These are phyloP conservation scores for Chouioia cunea DNA, from an alignment of 2,888 invertebrate genomes.

Conservation along the genomic window DNA sequence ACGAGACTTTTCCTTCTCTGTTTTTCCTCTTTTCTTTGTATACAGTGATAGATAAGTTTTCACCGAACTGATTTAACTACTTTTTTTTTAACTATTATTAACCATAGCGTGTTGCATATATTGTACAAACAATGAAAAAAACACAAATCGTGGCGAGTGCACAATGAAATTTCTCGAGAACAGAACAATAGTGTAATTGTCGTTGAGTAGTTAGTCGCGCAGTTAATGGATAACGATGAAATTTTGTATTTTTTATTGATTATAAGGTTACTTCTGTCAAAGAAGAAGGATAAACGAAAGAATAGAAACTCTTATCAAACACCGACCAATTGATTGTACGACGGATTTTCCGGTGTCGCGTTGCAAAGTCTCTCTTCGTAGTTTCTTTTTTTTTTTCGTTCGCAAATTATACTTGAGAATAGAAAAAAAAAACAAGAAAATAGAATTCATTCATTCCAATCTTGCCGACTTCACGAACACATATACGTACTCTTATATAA, in stretches of 20 bases:
- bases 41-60: slow-evolving; percentile 41
- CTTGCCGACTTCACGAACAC: slow-evolving; percentile 22
- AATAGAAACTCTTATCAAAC: slow-evolving; percentile 2
- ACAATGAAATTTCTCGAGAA: slow-evolving; percentile 18
- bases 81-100: slow-evolving; percentile 25
- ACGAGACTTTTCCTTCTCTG: slow-evolving; percentile 28
- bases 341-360: slow-evolving; percentile 45
- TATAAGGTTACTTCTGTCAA: slow-evolving; percentile 13
- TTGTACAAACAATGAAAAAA: slow-evolving; percentile 30
- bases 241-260: slow-evolving; percentile 35
- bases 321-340: slow-evolving; percentile 35
- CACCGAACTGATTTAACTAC: slow-evolving; percentile 42
- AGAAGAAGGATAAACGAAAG: slow-evolving; percentile 6
- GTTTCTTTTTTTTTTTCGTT: background rate
- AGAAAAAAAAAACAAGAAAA: background rate
- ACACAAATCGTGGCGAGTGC: slow-evolving; percentile 17
- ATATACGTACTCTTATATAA: slow-evolving; percentile 11
- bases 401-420: background rate
- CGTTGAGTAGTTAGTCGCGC: slow-evolving; percentile 35
- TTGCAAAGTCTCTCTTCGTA: slow-evolving; percentile 16
- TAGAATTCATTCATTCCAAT: slow-evolving; percentile 43
- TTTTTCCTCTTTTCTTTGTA: slow-evolving; percentile 13
- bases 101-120: slow-evolving; percentile 8
- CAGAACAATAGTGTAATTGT: slow-evolving; percentile 4
- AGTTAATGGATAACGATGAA: slow-evolving; percentile 16